Percentiles rank a stretch among this genome's conserved stretches.
Conservation (phyloP, 2,888 invertebrate genomes). For the Tachystola acroxantha region DNA sequence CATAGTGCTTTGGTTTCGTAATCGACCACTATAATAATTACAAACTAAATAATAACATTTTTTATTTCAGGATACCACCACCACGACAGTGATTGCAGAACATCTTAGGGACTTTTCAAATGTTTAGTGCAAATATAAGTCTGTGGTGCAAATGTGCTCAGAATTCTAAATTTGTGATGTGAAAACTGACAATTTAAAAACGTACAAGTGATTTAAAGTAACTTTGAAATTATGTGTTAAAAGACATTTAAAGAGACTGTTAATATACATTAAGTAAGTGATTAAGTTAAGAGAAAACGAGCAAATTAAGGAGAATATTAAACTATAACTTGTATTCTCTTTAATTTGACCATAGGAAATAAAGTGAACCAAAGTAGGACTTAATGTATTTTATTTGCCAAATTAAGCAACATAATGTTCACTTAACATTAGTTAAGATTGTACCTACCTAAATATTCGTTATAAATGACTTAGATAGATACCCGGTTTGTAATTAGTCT, state of each 20-base stretch:
- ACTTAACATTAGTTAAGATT: neutral
- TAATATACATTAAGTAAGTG: neutral
- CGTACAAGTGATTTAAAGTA: neutral
- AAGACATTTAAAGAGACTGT: slow-evolving; percentile 7
- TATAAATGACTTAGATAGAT: slow-evolving; percentile 2
- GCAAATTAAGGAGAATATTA: slow-evolving; percentile 55
- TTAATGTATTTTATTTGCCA: slow-evolving; percentile 15
- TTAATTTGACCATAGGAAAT: slow-evolving; percentile 49
- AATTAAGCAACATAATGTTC: slow-evolving; percentile 1
- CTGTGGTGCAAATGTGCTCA: too few species aligned
- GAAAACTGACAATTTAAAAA: too few species aligned
- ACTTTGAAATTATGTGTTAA: neutral
- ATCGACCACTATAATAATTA: too few species aligned
- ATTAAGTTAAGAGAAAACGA: slow-evolving; percentile 16
- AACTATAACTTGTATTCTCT: slow-evolving; percentile 39
- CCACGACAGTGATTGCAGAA: slow-evolving; percentile 34
- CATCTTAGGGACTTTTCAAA: slow-evolving; percentile 30
- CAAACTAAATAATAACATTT: too few species aligned
- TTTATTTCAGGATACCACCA: slow-evolving; percentile 38
- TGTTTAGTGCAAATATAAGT: too few species aligned
- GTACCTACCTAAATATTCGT: slow-evolving; percentile 2
- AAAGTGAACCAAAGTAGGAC: slow-evolving; percentile 46
- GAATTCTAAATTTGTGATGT: too few species aligned
- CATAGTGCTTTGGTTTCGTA: too few species aligned
- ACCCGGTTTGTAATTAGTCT: slow-evolving; percentile 4